Evolutionary conservation across 2,888 invertebrate species (phyloP), one percentile per base, ranked within the genome.

Genomic region (Altica lythri): DNA sequence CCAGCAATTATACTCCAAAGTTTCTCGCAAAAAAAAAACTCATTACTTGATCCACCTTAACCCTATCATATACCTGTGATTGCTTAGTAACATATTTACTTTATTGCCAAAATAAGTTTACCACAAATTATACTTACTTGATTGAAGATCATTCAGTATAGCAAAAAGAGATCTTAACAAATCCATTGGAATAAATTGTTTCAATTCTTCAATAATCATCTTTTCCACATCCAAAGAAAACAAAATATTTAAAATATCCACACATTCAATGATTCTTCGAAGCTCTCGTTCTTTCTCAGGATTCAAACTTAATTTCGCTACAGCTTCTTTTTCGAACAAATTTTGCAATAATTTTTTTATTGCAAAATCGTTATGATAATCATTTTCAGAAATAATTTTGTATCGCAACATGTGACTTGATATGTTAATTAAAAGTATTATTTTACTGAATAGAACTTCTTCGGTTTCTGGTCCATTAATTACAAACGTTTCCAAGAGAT

Each of bases 141-240:
- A 49, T 55, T 63, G 60, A 37, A 64, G 52, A 42, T 48, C 32
- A 18, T 60, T 59, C 13, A 68, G 46, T 13, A 62, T 51, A 0
- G 51, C 34, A 30, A 61, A 58, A 10, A 70, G 48, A 3, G 54
- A 51, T 37, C 47, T 51, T 1, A 72, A 50, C 8, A 69, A 55
- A 3, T 65, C 58, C 2, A 62, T 53, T 3, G 66, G 54, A 38
- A 67, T 55, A 0, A 62, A 13, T 18, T 54, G 48, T 44, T 67
- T 68, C 6, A 68, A 38, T 42, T 55, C 49, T 12, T 38, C 43
- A 30, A 57, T 55, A 38, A 55, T 46, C 53, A 29, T 53, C 19
- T 50, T 34, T 29, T 53, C 53, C 16, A 60, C 51, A 1, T 61
- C 53, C 10, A 59, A 51, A 0, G 57, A 59, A 55, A 64, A 67